These are phyloP conservation scores for Glandiceps talaboti DNA, from an alignment of 53 echinoderm and acorn worm genomes.

Conservation along the genomic window DNA sequence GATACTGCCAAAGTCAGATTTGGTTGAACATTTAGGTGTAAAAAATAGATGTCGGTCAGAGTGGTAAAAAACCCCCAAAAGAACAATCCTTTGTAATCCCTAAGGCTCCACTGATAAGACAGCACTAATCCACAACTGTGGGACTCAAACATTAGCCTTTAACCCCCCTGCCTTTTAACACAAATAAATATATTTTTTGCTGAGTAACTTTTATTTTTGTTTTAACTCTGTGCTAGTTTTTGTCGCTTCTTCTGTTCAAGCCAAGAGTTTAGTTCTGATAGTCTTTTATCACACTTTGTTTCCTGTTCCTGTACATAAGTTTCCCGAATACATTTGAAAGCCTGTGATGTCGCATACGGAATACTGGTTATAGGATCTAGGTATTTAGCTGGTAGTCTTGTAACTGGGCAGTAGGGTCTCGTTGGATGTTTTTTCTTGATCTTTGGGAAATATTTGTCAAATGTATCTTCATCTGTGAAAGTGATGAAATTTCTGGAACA, in stretches of 20 bases:
- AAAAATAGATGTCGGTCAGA: too few relatives aligned
- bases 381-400: conserved; percentile 75
- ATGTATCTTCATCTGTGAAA: conserved; percentile 68
- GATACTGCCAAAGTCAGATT: too few relatives aligned
- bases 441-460: conserved; percentile 48
- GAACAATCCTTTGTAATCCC: too few relatives aligned
- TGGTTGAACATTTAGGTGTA: too few relatives aligned
- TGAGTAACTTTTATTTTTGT: too few relatives aligned
- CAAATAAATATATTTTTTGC: too few relatives aligned
- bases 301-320: conserved; percentile 81
- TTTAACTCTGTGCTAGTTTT: background rate
- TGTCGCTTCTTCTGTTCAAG: background rate
- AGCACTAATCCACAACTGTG: too few relatives aligned
- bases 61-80: too few relatives aligned
- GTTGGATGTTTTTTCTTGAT: conserved; percentile 36
- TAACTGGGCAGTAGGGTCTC: conserved; percentile 76
- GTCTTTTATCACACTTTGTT: background rate
- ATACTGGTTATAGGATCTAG: conserved; percentile 90
- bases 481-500: conserved; percentile 89
- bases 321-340: conserved; percentile 86
- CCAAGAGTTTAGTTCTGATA: background rate
- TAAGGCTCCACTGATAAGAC: too few relatives aligned
- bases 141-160: too few relatives aligned
- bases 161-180: too few relatives aligned
- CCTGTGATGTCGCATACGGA: conserved; percentile 82